Conservation (phyloP, 2,113 vertebrate genomes). For the Myiopsitta monachus region DNA sequence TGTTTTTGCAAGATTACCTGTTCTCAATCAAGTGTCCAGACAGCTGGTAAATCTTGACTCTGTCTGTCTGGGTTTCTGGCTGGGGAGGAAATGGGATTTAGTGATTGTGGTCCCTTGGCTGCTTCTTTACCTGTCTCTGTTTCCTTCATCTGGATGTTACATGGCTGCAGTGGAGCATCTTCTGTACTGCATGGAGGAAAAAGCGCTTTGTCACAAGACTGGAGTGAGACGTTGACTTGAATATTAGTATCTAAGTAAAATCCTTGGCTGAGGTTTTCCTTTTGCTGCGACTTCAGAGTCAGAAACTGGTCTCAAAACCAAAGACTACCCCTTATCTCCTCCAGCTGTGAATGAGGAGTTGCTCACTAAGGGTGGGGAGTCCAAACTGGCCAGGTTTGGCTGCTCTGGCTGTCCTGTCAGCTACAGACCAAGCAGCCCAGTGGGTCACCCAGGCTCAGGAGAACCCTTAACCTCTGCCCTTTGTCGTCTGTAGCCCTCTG, state of each 20-base stretch:
- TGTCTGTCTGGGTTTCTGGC: not conserved
- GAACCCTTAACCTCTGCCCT: not conserved
- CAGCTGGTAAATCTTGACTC: not conserved
- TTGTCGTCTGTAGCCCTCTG: not conserved
- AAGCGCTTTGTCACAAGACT: not conserved
- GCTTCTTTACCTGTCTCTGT: not conserved
- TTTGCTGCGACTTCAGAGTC: not conserved
- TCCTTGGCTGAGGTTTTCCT: not conserved
- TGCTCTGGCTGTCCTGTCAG: not conserved
- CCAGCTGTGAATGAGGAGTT: not conserved
- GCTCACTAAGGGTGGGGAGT: not conserved
- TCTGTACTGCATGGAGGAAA: rapidly evolving
- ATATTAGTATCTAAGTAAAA: not conserved
- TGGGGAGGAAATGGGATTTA: not conserved
- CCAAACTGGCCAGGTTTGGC: rapidly evolving
- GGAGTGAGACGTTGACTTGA: not conserved
- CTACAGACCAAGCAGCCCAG: not conserved
- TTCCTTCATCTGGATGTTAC: not conserved
- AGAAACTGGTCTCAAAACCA: not conserved
- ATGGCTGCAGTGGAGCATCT: not conserved
- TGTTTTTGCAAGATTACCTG: not conserved
- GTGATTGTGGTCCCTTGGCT: not conserved
- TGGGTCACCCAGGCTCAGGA: not conserved
- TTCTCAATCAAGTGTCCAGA: rapidly evolving
- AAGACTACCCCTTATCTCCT: not conserved